Percentiles rank a stretch among this genome's conserved stretches.
Conservation (phyloP, 2,797 vertebrate genomes). For the Urocyon cinereoargenteus region DNA sequence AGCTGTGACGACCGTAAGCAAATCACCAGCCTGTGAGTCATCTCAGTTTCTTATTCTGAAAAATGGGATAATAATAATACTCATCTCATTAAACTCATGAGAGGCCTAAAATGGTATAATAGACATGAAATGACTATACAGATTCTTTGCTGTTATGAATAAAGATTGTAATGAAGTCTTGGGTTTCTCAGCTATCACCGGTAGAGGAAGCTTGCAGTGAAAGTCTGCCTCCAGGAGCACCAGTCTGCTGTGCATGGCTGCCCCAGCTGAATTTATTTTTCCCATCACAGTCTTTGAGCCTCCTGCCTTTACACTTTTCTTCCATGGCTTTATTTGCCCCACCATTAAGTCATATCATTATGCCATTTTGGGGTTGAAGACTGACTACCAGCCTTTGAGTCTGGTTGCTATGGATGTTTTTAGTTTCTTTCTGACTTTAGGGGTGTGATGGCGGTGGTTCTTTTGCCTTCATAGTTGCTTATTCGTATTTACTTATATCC, state of each 20-base stretch:
- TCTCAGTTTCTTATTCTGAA: neutral
- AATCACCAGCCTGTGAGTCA: accelerated
- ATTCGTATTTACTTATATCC: neutral
- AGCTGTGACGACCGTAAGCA: neutral
- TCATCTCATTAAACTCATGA: neutral
- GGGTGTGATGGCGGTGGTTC: accelerated
- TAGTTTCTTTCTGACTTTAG: neutral
- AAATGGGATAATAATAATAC: neutral
- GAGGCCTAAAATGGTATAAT: neutral
- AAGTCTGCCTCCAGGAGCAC: neutral
- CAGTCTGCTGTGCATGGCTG: accelerated
- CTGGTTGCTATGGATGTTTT: neutral
- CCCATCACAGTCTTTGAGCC: accelerated
- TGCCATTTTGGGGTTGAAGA: neutral
- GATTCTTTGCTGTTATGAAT: neutral
- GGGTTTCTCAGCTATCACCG: accelerated
- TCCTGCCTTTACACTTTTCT: neutral
- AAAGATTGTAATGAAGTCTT: neutral
- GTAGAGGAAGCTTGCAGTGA: accelerated
- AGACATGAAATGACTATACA: accelerated
- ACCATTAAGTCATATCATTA: neutral
- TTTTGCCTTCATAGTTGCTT: neutral
- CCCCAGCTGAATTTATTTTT: neutral
- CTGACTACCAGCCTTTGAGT: neutral
- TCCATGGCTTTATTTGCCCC: neutral